Percentiles rank a stretch among this genome's conserved stretches.
Conservation (phyloP, 2,797 vertebrate genomes). For the Anabas testudineus region DNA sequence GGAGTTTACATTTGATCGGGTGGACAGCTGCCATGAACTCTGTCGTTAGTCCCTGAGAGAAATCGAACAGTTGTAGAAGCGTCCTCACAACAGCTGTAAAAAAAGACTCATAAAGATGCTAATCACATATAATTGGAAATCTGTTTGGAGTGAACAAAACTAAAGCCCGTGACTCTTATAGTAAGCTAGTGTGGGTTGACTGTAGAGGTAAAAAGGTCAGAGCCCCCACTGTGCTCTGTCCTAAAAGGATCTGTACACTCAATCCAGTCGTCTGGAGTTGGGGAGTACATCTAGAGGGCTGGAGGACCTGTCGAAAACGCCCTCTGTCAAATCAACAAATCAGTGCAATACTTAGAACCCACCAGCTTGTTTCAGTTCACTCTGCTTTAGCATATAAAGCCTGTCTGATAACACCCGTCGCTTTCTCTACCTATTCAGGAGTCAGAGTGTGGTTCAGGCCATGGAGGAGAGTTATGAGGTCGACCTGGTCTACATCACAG, state of each 20-base stretch:
- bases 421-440: conserved; percentile 51
- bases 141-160: not conserved
- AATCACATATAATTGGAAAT: not conserved
- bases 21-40: conserved; percentile 50
- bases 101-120: not conserved
- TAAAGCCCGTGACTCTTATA: not conserved
- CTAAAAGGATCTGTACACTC: not conserved
- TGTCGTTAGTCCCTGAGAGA: conserved; percentile 31
- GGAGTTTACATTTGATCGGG: conserved; percentile 64
- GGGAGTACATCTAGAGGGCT: not conserved
- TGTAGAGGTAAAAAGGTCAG: not conserved
- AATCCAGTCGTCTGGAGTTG: not conserved
- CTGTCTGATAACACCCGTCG: conserved; percentile 1
- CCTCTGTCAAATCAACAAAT: too few species aligned
- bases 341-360: too few species aligned
- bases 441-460: conserved; percentile 84
- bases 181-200: not conserved
- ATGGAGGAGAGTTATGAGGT: conserved; percentile 95
- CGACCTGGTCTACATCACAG: conserved; percentile 97
- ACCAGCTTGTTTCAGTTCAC: too few species aligned
- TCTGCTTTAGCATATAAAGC: conserved; percentile 4
- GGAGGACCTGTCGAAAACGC: too few species aligned
- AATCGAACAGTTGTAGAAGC: conserved; percentile 20
- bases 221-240: not conserved
- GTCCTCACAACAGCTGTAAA: conserved; percentile 36